These are phyloP conservation scores for Teleopsis dalmanni DNA, from an alignment of 1,140 invertebrate species.

Conservation along the genomic window DNA sequence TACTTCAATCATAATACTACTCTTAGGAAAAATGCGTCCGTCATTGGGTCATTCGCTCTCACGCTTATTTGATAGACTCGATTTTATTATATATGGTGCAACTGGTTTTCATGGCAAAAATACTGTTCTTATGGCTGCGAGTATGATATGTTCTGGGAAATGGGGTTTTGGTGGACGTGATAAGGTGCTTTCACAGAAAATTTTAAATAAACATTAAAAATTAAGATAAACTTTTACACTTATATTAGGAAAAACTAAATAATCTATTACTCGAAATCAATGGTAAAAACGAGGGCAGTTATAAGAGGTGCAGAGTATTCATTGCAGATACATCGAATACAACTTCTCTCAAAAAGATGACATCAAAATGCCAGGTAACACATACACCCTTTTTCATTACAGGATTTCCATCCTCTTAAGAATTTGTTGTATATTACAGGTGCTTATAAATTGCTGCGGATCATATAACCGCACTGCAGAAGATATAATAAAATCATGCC, in stretches of 20 bases:
- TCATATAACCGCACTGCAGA: conserved; percentile 82
- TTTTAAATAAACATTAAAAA: no score
- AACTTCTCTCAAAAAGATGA: neutral
- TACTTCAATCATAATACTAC: no score
- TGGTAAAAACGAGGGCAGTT: no score
- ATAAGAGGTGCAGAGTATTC: no score
- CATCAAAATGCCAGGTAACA: conserved; percentile 4
- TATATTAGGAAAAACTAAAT: no score
- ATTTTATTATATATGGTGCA: conserved; percentile 69
- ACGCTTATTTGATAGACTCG: conserved; percentile 42
- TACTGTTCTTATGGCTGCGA: conserved; percentile 55
- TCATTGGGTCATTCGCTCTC: no score
- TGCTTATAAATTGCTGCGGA: conserved; percentile 76
- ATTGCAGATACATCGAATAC: neutral
- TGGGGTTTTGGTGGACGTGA: conserved; percentile 16
- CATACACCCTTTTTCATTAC: neutral
- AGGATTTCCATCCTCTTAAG: neutral
- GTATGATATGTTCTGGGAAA: conserved; percentile 41
- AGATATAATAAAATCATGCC: conserved; percentile 73
- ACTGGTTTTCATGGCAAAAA: conserved; percentile 73
- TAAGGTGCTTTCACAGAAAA: neutral
- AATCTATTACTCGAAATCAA: no score
- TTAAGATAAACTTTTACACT: no score
- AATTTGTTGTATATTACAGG: neutral
- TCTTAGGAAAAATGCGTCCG: no score